Conservation (phyloP, 2,113 vertebrate species). For the Myotis davidii region DNA sequence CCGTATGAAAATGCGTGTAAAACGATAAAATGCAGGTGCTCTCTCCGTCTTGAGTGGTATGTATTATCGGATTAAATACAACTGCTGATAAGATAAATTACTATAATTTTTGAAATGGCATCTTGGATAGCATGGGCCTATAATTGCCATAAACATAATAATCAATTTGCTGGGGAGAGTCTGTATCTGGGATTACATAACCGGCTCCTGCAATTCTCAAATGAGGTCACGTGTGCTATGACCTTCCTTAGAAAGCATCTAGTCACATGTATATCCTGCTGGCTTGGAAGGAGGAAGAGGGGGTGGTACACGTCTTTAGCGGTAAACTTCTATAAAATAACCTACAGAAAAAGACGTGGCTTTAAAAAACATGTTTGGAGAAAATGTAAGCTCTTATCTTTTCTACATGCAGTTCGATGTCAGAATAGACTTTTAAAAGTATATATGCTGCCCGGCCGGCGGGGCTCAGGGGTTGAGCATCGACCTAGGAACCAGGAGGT, state of each 20-base stretch:
- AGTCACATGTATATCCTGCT: neutral
- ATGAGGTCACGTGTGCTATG: neutral
- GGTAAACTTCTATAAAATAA: neutral
- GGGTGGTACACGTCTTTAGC: neutral
- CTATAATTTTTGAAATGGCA: constrained; percentile 66
- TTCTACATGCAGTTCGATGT: neutral
- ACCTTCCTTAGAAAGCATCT: constrained; percentile 40
- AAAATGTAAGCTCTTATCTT: neutral
- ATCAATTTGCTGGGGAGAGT: constrained; percentile 47
- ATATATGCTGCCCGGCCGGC: too few relatives aligned
- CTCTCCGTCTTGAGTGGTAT: neutral
- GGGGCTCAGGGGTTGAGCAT: too few relatives aligned
- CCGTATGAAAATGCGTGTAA: neutral
- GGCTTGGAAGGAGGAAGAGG: neutral
- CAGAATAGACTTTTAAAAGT: neutral
- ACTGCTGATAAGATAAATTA: constrained; percentile 69
- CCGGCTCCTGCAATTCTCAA: constrained; percentile 2
- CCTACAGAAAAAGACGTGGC: neutral
- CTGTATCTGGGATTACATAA: constrained; percentile 21
- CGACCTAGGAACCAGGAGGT: too few relatives aligned
- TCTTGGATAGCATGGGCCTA: constrained; percentile 35
- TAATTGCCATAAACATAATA: neutral
- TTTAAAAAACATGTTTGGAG: neutral
- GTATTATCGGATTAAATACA: constrained; percentile 58
- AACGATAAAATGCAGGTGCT: neutral